Evolutionary conservation across 2,888 invertebrate genomes (phyloP), one percentile per base, ranked within the genome.

Genomic region (Dilophus febrilis): DNA sequence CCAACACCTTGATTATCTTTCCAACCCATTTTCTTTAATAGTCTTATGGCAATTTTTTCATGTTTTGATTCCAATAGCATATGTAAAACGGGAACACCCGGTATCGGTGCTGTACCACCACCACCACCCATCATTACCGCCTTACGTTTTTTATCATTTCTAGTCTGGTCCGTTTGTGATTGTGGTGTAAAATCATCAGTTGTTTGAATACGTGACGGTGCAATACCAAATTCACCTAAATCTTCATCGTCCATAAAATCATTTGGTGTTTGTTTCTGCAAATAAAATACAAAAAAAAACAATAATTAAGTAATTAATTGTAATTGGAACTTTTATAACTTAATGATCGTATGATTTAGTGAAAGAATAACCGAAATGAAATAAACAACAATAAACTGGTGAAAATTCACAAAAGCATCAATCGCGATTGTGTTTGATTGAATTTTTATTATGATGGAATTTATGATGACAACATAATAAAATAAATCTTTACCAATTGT

Each of bases 231-330:
- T 56, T 91, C 87, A 3, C 87, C 78, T 18, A 87, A 70, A 59
- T 98, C 97, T 60, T 98, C 98, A 11, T 88, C 87, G 58, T 98
- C 98, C 98, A 98, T 98, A 54, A 85, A 98, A 64, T 97, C 94
- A 58, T 90, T 83, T 0, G 92, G 85, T 46, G 68, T 71, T 57
- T 83, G 84, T 30, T 49, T 50, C 59, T 68, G 52, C 26, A n/a
- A 43, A 44, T 36, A 37, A 26, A 27, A 35, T n/a, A n/a, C n/a
- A n/a, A 34, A 11, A 18, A 28, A 19, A 17, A 40, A 16, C 18
- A 28, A 30, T 17, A 40, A 19, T 30, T 28, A 29, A 14, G 12
- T 16, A 22, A 22, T 12, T 16, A 30, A 29, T 37, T 33, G 18
- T 29, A 13, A 18, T n/a, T n/a, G n/a, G n/a, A n/a, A n/a, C n/a